Evolutionary conservation across 1,140 invertebrate genomes (phyloP), one percentile per base, ranked within the genome.

Genomic region (Linepithema humile): DNA sequence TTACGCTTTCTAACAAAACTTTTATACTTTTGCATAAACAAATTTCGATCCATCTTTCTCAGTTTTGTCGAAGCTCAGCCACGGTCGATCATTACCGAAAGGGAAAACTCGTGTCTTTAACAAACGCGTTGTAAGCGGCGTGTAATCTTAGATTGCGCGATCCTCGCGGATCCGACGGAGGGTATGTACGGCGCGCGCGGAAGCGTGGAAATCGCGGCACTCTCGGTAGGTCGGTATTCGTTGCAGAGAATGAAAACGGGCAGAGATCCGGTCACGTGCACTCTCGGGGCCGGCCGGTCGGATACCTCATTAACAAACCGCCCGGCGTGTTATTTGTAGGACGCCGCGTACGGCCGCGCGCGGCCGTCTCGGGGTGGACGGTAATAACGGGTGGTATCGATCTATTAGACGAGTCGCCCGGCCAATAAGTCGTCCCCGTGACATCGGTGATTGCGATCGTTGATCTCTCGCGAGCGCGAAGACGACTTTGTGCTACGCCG

Each of bases 361-460:
- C 50, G 32, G 35, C 57, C n/a, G 40, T 43, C 69, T 26, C 38
- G 50, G 26, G 64, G 20, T 43, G 57, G 20, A 26, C n/a, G n/a
- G 73, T 89, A 89, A 89, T 89, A 80, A 84, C 64, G 53, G 85
- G 64, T 85, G 88, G 75, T 75, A 90, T 90, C 88, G 88, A 90
- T 90, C 83, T 87, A 89, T 89, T 86, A 89, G 77, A 70, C 60
- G 73, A 83, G 86, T 90, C 89, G 83, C n/a, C n/a, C 80, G 85
- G 62, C 77, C 88, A 86, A 88, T 86, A 86, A 84, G 82, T 72
- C 73, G 35, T 55, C 17, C 64, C 89, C 89, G 89, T 90, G 83
- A 90, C 89, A 90, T 90, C 85, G 87, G 75, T 90, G 89, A 90
- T 90, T 88, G 82, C 89, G 82, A 88, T 87, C 77, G 83, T 82